These are phyloP conservation scores for Hemistola chrysoprasaria DNA, from an alignment of 2,888 invertebrate genomes.

Conservation along the genomic window DNA sequence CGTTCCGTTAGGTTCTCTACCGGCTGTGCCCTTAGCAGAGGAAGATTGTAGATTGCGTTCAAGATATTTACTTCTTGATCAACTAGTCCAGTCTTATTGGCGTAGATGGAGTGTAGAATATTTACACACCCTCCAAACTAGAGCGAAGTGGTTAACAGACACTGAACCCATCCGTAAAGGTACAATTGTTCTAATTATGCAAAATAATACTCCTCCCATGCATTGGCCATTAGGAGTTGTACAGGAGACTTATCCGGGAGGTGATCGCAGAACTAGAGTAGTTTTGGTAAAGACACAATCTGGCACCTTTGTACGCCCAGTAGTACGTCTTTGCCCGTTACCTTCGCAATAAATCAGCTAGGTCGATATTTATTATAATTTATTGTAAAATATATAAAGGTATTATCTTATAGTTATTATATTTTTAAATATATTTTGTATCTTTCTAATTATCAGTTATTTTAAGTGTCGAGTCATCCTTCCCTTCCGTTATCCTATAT, in stretches of 20 bases:
- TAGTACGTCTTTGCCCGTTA: constrained; percentile 4
- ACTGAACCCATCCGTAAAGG: constrained; percentile 8
- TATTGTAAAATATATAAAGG: too few relatives aligned
- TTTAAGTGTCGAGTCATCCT: too few relatives aligned
- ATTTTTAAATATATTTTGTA: too few relatives aligned
- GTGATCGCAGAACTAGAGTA: constrained; percentile 8
- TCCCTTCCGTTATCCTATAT: too few relatives aligned
- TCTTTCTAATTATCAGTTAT: too few relatives aligned
- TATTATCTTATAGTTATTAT: too few relatives aligned
- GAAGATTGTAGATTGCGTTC: not conserved
- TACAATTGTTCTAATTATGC: constrained; percentile 11
- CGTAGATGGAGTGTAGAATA: constrained; percentile 17
- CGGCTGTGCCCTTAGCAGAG: constrained; percentile 1
- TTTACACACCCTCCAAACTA: constrained; percentile 12
- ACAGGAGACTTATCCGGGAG: constrained; percentile 11
- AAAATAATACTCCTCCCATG: constrained; percentile 13
- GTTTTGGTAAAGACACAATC: constrained; percentile 9
- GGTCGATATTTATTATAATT: too few relatives aligned
- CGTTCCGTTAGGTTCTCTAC: constrained; percentile 11
- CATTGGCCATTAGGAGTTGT: constrained; percentile 18
- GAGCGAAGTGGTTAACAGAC: constrained; percentile 16
- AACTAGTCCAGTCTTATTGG: constrained; percentile 21
- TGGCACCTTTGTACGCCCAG: constrained; percentile 10
- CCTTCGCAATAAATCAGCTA: constrained; percentile 4
- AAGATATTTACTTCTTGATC: constrained; percentile 11